Evolutionary conservation across 1,140 invertebrate genomes (phyloP).

Genomic region (Drosophila chauvacae): DNA sequence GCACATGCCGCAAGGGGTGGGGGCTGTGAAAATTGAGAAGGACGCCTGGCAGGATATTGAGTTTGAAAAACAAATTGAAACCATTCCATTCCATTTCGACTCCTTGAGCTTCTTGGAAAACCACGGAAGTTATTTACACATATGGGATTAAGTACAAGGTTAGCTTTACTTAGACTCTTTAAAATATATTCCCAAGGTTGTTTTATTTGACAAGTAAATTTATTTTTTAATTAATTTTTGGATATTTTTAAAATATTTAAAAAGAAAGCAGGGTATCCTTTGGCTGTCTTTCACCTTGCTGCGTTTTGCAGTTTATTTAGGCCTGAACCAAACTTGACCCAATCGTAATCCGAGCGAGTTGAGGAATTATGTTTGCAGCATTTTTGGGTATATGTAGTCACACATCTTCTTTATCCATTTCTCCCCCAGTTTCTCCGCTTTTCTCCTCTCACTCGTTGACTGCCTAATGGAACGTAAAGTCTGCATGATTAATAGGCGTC

Average conservation of each 20-base stretch:
- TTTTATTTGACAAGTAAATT: too few species aligned
- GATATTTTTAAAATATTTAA: background rate
- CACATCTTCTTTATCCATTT: slow-evolving; percentile 4
- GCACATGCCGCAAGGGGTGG: slow-evolving; percentile 22
- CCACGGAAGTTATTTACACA: background rate
- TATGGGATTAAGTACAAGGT: background rate
- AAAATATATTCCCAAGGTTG: too few species aligned
- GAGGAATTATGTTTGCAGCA: slow-evolving; percentile 34
- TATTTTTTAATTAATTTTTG: too few species aligned
- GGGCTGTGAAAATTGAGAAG: slow-evolving; percentile 5
- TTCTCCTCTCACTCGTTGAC: slow-evolving; percentile 46
- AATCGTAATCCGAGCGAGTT: slow-evolving; percentile 18
- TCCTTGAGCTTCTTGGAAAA: background rate
- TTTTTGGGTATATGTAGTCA: slow-evolving; percentile 9
- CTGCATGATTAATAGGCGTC: slow-evolving; percentile 82
- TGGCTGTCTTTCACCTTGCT: background rate
- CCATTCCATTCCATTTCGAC: background rate
- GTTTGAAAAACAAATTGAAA: slow-evolving; percentile 12
- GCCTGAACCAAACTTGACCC: slow-evolving; percentile 19
- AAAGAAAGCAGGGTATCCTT: background rate
- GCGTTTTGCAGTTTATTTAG: slow-evolving; percentile 19
- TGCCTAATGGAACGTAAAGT: slow-evolving; percentile 80
- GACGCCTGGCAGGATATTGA: slow-evolving; percentile 12
- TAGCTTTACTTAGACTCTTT: too few species aligned
- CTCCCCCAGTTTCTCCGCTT: background rate